Evolutionary conservation across 2,888 invertebrate species (phyloP).

Genomic region (Ophioninae sp.): DNA sequence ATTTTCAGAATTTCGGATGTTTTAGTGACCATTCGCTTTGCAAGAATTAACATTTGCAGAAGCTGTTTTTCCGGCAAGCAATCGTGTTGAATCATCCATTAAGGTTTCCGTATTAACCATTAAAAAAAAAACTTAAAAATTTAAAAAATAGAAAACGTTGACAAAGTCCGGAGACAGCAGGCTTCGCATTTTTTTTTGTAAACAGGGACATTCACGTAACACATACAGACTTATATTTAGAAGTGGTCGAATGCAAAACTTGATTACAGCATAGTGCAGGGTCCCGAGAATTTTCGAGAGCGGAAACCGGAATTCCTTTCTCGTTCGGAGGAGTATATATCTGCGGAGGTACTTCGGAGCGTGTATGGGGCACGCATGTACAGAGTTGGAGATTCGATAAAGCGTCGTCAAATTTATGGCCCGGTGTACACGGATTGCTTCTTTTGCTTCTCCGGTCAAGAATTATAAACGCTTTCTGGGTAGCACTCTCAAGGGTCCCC

Average conservation of each 20-base stretch:
- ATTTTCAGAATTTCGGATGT: too few relatives aligned
- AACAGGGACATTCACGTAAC: too few relatives aligned
- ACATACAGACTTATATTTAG: not conserved
- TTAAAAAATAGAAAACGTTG: too few relatives aligned
- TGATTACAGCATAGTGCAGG: slow-evolving; percentile 17
- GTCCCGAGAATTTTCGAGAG: slow-evolving; percentile 32
- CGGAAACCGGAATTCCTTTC: slow-evolving; percentile 55
- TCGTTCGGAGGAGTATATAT: slow-evolving; percentile 10
- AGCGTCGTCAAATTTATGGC: slow-evolving; percentile 51
- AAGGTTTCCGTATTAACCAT: too few relatives aligned
- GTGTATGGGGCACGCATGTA: slow-evolving; percentile 27
- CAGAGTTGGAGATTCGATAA: slow-evolving; percentile 46
- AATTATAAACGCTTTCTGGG: slow-evolving; percentile 40
- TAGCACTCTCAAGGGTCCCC: slow-evolving; percentile 20
- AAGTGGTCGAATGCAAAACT: slow-evolving; percentile 11
- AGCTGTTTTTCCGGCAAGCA: too few relatives aligned
- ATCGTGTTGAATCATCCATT: too few relatives aligned
- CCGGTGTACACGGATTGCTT: slow-evolving; percentile 27
- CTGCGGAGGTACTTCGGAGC: not conserved
- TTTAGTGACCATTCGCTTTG: too few relatives aligned
- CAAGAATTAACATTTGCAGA: too few relatives aligned
- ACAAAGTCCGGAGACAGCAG: too few relatives aligned
- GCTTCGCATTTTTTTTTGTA: too few relatives aligned
- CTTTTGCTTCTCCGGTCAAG: slow-evolving; percentile 35
- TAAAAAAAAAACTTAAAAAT: too few relatives aligned